Percentiles rank a stretch among this genome's conserved stretches.
Conservation (phyloP, 2,113 vertebrate species). For the Cephalopterus ornatus region DNA sequence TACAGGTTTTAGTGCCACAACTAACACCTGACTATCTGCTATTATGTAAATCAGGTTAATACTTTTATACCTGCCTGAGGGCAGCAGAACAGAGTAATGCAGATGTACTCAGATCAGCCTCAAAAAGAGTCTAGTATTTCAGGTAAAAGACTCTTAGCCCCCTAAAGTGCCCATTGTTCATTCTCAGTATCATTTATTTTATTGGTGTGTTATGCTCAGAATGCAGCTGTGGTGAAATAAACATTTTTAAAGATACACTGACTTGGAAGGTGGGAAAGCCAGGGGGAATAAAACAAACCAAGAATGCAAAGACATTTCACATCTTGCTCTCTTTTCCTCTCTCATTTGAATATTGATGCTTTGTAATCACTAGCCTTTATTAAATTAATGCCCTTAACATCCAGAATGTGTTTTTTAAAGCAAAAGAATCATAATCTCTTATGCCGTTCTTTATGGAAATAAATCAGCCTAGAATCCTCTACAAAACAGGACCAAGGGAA, state of each 20-base stretch:
- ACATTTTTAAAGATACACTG: background rate
- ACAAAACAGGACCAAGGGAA: background rate
- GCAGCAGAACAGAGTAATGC: background rate
- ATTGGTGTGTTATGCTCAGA: background rate
- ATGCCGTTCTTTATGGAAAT: background rate
- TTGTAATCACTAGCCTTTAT: background rate
- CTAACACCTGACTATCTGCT: background rate
- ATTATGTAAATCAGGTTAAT: background rate
- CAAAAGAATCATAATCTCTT: background rate
- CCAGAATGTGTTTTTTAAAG: background rate
- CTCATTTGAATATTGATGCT: background rate
- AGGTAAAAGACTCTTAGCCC: background rate
- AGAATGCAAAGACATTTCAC: background rate
- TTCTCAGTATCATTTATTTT: slow-evolving; percentile 11
- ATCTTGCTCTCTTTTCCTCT: background rate
- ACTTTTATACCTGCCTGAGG: background rate
- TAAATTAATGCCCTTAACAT: background rate
- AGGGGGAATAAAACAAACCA: background rate
- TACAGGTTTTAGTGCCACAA: background rate
- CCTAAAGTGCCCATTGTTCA: background rate
- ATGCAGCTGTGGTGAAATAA: background rate
- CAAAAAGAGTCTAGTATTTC: background rate
- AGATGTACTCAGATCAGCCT: background rate
- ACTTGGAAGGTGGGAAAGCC: background rate
- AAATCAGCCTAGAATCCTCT: background rate